A percentile compares a stretch with the other conserved stretches of the same genome.
Conservation (phyloP, 2,888 invertebrate genomes). For the Tenthredo notha region DNA sequence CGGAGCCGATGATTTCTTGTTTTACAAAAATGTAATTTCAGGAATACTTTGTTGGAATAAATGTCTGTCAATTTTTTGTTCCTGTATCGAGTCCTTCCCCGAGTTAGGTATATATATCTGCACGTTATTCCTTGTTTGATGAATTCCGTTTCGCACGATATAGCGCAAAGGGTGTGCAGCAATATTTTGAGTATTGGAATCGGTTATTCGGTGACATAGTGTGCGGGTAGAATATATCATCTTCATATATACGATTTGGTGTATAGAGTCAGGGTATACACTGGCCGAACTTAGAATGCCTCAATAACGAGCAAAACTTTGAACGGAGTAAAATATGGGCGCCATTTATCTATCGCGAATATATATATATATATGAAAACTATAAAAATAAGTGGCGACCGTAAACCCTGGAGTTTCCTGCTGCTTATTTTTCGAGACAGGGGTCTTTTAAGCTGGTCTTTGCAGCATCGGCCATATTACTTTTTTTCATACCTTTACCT, state of each 20-base stretch:
- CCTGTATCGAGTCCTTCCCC: not conserved
- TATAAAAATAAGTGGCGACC: conserved; percentile 26
- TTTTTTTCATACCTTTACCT: conserved; percentile 1
- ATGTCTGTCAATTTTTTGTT: not conserved
- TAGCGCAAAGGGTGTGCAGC: not conserved
- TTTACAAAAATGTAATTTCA: no score
- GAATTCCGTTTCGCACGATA: not conserved
- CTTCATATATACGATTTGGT: not conserved
- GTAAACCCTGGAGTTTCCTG: not conserved
- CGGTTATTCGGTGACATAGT: not conserved
- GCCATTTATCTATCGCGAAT: conserved; percentile 34
- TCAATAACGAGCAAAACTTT: conserved; percentile 19
- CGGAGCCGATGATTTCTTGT: no score
- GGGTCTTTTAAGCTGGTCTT: not conserved
- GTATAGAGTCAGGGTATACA: not conserved
- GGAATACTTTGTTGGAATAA: no score
- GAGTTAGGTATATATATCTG: no score
- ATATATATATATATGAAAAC: not conserved
- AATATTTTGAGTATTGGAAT: not conserved
- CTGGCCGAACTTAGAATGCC: conserved; percentile 28
- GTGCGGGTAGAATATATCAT: not conserved
- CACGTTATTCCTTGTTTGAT: not conserved
- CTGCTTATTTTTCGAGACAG: not conserved
- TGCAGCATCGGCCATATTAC: conserved; percentile 2
- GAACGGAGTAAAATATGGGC: conserved; percentile 26